These are phyloP conservation scores for Hypomecis punctinalis DNA, from an alignment of 2,888 invertebrate genomes.

Conservation along the genomic window DNA sequence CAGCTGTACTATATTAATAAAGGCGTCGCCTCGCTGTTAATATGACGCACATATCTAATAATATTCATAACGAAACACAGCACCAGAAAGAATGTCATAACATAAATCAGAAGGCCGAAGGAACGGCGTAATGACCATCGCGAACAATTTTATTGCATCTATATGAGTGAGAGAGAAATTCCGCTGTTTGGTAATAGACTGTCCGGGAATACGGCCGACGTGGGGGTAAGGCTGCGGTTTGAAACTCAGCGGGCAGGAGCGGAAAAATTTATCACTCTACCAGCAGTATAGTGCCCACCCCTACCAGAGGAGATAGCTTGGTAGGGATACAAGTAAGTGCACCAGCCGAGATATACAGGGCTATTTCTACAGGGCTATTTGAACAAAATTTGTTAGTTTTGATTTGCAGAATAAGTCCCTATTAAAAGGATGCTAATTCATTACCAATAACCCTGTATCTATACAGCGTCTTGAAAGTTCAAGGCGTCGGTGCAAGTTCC, in stretches of 20 bases:
- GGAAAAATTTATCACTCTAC: too few species aligned
- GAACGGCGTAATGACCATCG: conserved; percentile 51
- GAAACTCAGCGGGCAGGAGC: too few species aligned
- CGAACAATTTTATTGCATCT: conserved; percentile 57
- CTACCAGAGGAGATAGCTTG: too few species aligned
- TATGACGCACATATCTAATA: conserved; percentile 26
- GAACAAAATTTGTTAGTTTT: too few species aligned
- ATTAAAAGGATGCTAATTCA: too few species aligned
- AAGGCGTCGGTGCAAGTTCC: conserved; percentile 34
- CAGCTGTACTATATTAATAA: conserved; percentile 1
- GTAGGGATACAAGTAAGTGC: too few species aligned
- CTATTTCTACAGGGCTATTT: too few species aligned
- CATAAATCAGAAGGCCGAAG: conserved; percentile 53
- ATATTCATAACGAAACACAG: conserved; percentile 33
- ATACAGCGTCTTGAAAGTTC: neutral
- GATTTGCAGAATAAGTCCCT: too few species aligned
- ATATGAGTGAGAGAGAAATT: conserved; percentile 53
- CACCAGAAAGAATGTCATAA: conserved; percentile 39
- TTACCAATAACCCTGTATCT: neutral
- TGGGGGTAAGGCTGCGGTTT: neutral
- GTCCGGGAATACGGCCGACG: conserved; percentile 26
- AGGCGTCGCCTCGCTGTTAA: conserved; percentile 19
- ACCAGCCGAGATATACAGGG: too few species aligned
- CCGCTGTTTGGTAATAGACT: conserved; percentile 37
- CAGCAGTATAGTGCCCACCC: too few species aligned